Base-by-base conservation (phyloP, 2,113 vertebrate genomes). In the Lichenostomus cassidix region DNA sequence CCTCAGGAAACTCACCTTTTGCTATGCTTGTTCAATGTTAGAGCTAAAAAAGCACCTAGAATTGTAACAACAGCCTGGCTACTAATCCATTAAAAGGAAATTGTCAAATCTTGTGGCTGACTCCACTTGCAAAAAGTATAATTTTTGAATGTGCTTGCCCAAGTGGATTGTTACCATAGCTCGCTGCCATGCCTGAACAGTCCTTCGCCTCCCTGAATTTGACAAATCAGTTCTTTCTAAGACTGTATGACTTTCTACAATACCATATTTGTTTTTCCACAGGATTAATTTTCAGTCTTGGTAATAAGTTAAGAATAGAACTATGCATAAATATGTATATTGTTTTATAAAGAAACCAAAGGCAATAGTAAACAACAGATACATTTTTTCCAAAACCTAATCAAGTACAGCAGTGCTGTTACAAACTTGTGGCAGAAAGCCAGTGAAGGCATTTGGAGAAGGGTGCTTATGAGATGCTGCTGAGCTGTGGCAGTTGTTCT, bases 191-290 rank as follows among this genome's bases (percentile, higher is more conserved):
- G 70, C 69, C 78, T 87, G 65, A 95, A 64, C 0, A 4, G 62
- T 85, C 37, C 41, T 76, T 85, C 69, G 58, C 70, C 50, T 94
- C 37, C 28, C 86, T 68, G 79, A 85, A 79, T 58, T 79, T 91
- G 78, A 96, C 58, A 93, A 90, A 93, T 79, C 1, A 2, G 27
- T 85, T 84, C 24, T 79, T 95, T 63, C 69, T 53, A 95, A 80
- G 73, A 92, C 20, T 50, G 71, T 88, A 46, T 92, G 31, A 46
- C 39, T 95, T 95, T 65, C 42, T 83, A 95, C 87, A 91, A 87
- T 70, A 80, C 39, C 2, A 0, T 39, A 23, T 55, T 59, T 46
- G 28, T 69, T 78, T 91, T 83, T 85, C 73, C 75, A 67, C 71
- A 95, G 76, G 50, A 76, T 78, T 91, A 60, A 47, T 83, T 90